Base-by-base conservation (phyloP, 2,888 invertebrate genomes). In the Pristionchus maxplancki region DNA sequence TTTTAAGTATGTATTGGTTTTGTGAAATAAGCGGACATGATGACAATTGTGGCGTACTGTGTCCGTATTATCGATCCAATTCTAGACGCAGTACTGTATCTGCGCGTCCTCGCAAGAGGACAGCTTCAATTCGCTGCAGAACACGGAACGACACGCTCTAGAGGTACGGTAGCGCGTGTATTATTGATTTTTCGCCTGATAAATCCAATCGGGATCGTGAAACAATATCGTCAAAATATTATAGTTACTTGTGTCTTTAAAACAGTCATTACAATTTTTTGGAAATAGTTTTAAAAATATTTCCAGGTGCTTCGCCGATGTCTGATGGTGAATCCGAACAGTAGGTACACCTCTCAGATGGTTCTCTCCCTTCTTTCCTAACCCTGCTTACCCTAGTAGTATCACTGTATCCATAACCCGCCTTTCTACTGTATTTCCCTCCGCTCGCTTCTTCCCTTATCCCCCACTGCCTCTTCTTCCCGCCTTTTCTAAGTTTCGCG, bases 231-330 rank as follows among this genome's bases (percentile, higher is more conserved):
- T n/a, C n/a, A n/a, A n/a, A n/a, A n/a, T n/a, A n/a, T n/a, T n/a
- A n/a, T n/a, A n/a, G n/a, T n/a, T n/a, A n/a, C n/a, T n/a, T n/a
- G n/a, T n/a, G n/a, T n/a, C n/a, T n/a, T n/a, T n/a, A n/a, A n/a
- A n/a, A n/a, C n/a, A n/a, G n/a, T n/a, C n/a, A n/a, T n/a, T n/a
- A n/a, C n/a, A n/a, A n/a, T n/a, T n/a, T n/a, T n/a, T n/a, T n/a
- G n/a, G n/a, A n/a, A n/a, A n/a, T n/a, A n/a, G n/a, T n/a, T n/a
- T n/a, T n/a, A n/a, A n/a, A n/a, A n/a, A n/a, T n/a, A n/a, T 15
- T 71, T 67, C 0, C 31, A 87, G 87, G 87, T 71, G 37, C 71
- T 87, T 0, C 87, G 87, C n/a, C 87, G 87, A 4, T 87, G 87
- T 44, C 74, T 87, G 2, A 53, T 74, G 24, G 87, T 87, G 17